Evolutionary conservation across 1,140 invertebrate species (phyloP).

Genomic region (Anastrepha obliqua): DNA sequence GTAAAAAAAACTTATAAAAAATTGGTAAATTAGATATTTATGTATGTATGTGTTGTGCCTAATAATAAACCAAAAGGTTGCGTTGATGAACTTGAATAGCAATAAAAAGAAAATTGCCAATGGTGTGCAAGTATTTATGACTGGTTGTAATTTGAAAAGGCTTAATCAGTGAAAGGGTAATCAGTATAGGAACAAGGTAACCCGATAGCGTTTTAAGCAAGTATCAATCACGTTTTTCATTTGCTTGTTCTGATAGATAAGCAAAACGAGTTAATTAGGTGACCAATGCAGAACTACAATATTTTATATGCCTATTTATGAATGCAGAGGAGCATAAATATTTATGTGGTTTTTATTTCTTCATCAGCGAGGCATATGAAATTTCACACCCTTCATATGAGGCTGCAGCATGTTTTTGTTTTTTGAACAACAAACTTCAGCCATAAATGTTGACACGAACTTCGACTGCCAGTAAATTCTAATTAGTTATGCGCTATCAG

Average conservation of each 20-base stretch:
- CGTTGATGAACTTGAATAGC: no score
- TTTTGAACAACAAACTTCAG: not conserved
- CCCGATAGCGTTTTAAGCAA: no score
- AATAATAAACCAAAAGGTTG: no score
- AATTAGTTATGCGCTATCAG: not conserved
- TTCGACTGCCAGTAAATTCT: not conserved
- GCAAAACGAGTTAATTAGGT: not conserved
- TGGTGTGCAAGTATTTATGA: no score
- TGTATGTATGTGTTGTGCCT: no score
- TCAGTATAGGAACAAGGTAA: no score
- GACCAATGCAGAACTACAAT: not conserved
- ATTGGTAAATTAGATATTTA: no score
- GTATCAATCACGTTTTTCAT: no score
- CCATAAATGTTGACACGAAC: not conserved
- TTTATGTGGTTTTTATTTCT: conserved; percentile 48
- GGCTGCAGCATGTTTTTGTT: no score
- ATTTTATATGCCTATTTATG: not conserved
- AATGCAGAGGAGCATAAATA: conserved; percentile 16
- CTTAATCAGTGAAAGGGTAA: no score
- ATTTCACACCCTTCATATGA: not conserved
- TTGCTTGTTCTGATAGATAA: not conserved
- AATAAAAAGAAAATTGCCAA: no score
- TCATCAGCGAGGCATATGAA: conserved; percentile 15
- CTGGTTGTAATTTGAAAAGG: no score
- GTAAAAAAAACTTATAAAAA: not conserved